Conservation (phyloP, 2,888 invertebrate genomes). For the Enchytraeus crypticus region DNA sequence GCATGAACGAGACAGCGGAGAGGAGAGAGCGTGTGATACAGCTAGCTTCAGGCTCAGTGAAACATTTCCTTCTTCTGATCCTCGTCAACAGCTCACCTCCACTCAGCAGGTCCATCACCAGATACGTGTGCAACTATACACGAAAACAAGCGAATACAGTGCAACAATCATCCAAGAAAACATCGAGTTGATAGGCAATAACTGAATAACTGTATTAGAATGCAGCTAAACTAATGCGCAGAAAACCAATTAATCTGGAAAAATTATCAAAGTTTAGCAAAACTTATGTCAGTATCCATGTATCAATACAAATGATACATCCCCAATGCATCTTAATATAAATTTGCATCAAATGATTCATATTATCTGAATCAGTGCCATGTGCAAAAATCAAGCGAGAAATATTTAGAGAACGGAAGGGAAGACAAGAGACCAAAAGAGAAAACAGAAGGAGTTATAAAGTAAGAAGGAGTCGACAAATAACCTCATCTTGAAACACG, state of each 20-base stretch:
- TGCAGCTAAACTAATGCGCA: not conserved
- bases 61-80: conserved; percentile 59
- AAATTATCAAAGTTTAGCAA: no score
- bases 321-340: no score
- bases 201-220: not conserved
- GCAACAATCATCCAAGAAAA: not conserved
- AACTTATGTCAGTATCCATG: no score
- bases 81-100: conserved; percentile 73
- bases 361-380: no score
- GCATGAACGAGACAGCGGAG: conserved; percentile 75
- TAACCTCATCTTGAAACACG: conserved; percentile 70
- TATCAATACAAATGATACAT: no score
- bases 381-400: no score
- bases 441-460: no score
- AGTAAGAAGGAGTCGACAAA: no score
- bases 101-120: conserved; percentile 73
- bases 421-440: no score
- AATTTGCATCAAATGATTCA: no score
- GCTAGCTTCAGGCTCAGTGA: conserved; percentile 72
- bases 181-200: not conserved
- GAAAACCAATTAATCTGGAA: not conserved
- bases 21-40: conserved; percentile 72
- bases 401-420: no score
- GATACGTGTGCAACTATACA: conserved; percentile 76
- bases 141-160: not conserved